A percentile compares a stretch with the other conserved stretches of the same genome.
Evolutionary conservation across 2,797 vertebrate species (phyloP).

Genomic region (Myioborus miniatus): DNA sequence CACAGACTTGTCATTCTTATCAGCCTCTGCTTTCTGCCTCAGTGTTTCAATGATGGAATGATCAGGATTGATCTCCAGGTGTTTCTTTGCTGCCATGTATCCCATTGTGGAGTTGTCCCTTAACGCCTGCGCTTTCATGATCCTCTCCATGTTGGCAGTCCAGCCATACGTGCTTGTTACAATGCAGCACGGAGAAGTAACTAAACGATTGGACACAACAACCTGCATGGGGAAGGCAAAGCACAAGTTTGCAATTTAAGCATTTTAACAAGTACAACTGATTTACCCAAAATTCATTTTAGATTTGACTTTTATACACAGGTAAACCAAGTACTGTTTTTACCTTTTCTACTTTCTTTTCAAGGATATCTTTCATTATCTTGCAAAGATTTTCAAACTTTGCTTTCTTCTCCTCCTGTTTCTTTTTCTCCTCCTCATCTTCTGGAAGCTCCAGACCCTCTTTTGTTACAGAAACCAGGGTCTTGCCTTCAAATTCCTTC

Average conservation of each 20-base stretch:
- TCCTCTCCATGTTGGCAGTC: conserved; percentile 97
- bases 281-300: fast-evolving
- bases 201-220: conserved; percentile 90
- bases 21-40: conserved; percentile 91
- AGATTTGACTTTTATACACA: fast-evolving
- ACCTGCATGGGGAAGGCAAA: conserved; percentile 71
- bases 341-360: conserved; percentile 97
- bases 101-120: conserved; percentile 97
- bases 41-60: conserved; percentile 94
- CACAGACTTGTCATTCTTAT: conserved; percentile 97
- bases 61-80: conserved; percentile 91
- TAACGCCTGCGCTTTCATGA: conserved; percentile 96
- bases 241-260: fast-evolving
- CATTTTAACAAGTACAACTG: fast-evolving
- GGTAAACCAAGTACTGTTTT: fast-evolving
- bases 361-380: conserved; percentile 95
- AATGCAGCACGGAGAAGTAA: conserved; percentile 93
- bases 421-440: conserved; percentile 94
- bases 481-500: conserved; percentile 95
- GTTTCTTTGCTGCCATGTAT: conserved; percentile 98
- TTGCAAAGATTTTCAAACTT: conserved; percentile 93
- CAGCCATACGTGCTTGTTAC: conserved; percentile 95
- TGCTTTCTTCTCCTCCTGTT: conserved; percentile 89
- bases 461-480: conserved; percentile 92
- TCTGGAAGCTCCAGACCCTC: conserved; percentile 95